phyloP scores from a whole-genome alignment of 2,113 vertebrate species.

The Phylloscopus trochilus region DNA sequence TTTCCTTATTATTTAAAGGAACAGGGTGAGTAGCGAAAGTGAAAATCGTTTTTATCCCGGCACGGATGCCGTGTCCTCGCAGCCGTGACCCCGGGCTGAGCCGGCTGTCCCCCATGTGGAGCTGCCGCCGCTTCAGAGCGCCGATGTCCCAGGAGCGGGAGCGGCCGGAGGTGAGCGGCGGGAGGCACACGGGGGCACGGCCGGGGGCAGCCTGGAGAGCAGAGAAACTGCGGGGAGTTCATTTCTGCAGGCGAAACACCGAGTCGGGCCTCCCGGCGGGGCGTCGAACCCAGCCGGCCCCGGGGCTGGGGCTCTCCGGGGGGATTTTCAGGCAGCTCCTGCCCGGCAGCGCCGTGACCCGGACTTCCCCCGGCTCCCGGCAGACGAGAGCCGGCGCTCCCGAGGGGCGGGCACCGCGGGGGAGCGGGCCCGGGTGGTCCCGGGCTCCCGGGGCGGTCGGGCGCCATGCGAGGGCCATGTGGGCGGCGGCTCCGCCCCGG shows the following conservation, averaged over 20 bases:
- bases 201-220: background rate
- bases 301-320: background rate
- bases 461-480: conserved; percentile 70
- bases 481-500: background rate
- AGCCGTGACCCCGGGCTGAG: background rate
- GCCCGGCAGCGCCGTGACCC: background rate
- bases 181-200: background rate
- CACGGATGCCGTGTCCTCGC: background rate
- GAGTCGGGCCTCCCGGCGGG: background rate
- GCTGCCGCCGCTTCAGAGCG: background rate
- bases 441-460: background rate
- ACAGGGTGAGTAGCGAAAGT: conserved; percentile 46
- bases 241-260: background rate
- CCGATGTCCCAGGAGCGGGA: conserved; percentile 2
- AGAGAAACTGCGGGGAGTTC: background rate
- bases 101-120: background rate
- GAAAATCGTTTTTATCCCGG: conserved; percentile 38
- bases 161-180: background rate
- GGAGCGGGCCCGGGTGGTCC: background rate
- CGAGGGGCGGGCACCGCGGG: background rate
- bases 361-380: background rate
- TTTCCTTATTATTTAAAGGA: conserved; percentile 65
- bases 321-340: conserved; percentile 4
- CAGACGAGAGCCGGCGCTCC: background rate
- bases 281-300: background rate